Evolutionary conservation across 2,797 vertebrate species (phyloP).

Genomic region (Hapalemur alaotrensis): DNA sequence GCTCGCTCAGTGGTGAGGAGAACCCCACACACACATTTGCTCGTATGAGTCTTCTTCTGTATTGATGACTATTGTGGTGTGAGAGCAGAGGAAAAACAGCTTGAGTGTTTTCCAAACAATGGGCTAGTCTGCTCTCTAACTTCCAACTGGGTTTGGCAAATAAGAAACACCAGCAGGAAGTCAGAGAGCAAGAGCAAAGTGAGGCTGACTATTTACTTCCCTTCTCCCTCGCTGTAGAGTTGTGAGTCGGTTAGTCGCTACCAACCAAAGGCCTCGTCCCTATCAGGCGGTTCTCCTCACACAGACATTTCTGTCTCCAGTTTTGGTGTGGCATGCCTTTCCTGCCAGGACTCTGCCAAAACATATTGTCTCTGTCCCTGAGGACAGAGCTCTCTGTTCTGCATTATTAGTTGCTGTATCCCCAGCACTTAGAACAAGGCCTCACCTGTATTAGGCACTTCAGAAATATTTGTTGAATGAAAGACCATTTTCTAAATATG

Average conservation of each 20-base stretch:
- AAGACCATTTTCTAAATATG: background rate
- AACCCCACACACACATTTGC: background rate
- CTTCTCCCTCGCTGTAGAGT: background rate
- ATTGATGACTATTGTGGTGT: background rate
- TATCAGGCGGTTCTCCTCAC: background rate
- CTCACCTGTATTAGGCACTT: background rate
- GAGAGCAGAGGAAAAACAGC: background rate
- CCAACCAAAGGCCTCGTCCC: background rate
- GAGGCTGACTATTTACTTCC: background rate
- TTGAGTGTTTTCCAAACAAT: background rate
- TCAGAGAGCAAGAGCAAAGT: background rate
- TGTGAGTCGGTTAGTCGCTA: background rate
- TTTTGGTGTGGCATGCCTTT: background rate
- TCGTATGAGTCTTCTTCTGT: background rate
- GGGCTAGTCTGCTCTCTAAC: background rate
- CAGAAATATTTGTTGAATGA: background rate
- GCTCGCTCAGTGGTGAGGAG: background rate
- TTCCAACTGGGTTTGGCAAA: background rate
- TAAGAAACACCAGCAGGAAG: background rate
- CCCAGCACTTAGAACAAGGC: background rate
- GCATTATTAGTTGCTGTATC: background rate
- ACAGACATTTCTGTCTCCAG: background rate
- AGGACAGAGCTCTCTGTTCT: background rate
- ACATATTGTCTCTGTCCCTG: background rate
- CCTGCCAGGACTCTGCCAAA: background rate